Percentiles rank a stretch among this genome's conserved stretches.
Evolutionary conservation across 2,797 vertebrate species (phyloP).

Genomic region (Gymnothorax javanicus): DNA sequence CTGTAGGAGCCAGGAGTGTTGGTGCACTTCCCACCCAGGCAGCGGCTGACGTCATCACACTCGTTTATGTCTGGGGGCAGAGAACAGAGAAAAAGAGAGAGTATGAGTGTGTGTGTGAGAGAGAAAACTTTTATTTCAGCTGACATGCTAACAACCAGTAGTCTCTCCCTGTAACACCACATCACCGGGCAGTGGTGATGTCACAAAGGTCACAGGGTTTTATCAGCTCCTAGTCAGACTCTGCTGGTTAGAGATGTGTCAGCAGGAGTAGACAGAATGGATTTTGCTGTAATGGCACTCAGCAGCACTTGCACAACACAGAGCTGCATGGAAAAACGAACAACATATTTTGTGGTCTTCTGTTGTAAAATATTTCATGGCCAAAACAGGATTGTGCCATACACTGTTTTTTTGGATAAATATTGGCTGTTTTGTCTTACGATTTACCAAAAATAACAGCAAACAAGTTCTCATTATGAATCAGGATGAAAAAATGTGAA

Average conservation of each 20-base stretch:
- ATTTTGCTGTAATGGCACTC: not conserved
- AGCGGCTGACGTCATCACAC: constrained; percentile 63
- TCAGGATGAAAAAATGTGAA: too few species aligned
- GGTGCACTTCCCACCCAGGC: constrained; percentile 64
- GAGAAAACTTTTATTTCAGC: not conserved
- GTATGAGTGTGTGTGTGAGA: not conserved
- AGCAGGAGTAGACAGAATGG: not conserved
- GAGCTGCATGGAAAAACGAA: too few species aligned
- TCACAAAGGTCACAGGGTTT: not conserved
- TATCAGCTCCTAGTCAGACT: not conserved
- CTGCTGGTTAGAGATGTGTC: not conserved
- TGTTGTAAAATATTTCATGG: too few species aligned
- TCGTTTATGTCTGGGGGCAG: constrained; percentile 66
- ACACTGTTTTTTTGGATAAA: too few species aligned
- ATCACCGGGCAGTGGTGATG: constrained; percentile 42
- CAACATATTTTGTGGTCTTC: too few species aligned
- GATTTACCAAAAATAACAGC: too few species aligned
- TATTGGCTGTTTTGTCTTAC: too few species aligned
- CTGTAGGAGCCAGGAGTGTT: constrained; percentile 66
- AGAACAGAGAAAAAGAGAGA: not conserved
- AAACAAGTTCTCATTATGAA: too few species aligned
- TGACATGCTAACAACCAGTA: not conserved
- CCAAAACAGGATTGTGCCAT: too few species aligned
- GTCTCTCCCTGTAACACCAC: not conserved
- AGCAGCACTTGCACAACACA: too few species aligned